These are phyloP conservation scores for Myiozetetes cayanensis DNA, from an alignment of 2,113 vertebrate species.

Conservation along the genomic window DNA sequence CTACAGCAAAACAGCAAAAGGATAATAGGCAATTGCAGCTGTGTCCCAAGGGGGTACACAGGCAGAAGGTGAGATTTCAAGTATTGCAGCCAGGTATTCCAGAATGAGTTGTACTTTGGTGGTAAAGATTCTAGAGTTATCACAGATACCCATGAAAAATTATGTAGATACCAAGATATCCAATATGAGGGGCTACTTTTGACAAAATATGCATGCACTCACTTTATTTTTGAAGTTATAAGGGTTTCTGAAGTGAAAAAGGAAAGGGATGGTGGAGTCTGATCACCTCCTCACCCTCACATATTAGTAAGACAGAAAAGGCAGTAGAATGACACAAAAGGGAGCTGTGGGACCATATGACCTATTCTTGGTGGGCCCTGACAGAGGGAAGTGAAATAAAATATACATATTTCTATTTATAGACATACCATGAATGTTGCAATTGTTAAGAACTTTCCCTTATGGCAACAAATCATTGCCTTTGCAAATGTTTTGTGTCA, in stretches of 20 bases:
- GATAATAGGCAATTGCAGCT: background rate
- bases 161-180: background rate
- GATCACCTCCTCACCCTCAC: background rate
- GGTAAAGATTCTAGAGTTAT: background rate
- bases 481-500: background rate
- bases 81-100: background rate
- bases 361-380: background rate
- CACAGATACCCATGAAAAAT: background rate
- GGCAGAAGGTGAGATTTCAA: background rate
- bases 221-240: background rate
- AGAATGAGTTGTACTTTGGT: background rate
- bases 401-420: background rate
- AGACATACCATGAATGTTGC: background rate
- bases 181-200: background rate
- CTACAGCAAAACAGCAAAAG: background rate
- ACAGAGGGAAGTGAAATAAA: background rate
- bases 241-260: background rate
- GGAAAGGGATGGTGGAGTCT: background rate
- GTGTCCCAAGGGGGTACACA: background rate
- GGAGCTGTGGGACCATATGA: background rate
- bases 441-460: background rate
- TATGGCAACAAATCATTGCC: background rate
- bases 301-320: background rate
- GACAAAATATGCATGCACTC: background rate
- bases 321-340: background rate